Base-by-base conservation (phyloP, 64 coral and sea anemone species). In the Stichodactyla helianthus region DNA sequence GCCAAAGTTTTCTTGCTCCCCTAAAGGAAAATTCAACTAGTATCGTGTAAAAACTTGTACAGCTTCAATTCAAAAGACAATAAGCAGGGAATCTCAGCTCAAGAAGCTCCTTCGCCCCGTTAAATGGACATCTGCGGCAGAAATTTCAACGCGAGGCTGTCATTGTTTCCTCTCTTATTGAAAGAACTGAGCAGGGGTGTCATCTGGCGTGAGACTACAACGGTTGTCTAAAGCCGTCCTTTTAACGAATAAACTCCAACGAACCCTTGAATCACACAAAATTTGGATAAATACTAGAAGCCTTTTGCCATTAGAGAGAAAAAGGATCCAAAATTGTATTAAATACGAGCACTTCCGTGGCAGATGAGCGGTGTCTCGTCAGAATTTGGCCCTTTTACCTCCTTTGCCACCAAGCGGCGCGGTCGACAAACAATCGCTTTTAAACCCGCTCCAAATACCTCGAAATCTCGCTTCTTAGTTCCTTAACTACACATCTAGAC, bases 171-270 rank as follows among this genome's bases (percentile, higher is more conserved):
- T 96, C 87, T 90, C n/a, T 44, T 84, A 90, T 87, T 96, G 90
- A 96, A 97, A 97, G 94, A 83, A 87, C 77, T 63, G 89, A 91
- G 68, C 87, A 91, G 93, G 94, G 94, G 94, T 96, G 94, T 93
- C 94, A 96, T 96, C 90, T 93, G 94, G 86, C 91, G 94, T 88
- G 90, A 88, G 84, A 95, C 91, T 77, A 89, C 94, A 93, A 93
- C 83, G 86, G 91, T 85, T 89, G 88, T 96, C 79, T 88, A 89
- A 82, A 53, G 15, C 44, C 78, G 78, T 81, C 78, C 78, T 28
- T 81, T 81, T 52, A 81, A 81, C 78, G 78, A 81, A 81, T 81
- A 54, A 13, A 20, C 50, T 52, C 50, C n/a, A 81, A 31, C 16
- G 4, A 81, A 81, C 14, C 78, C 78, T 81, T 20, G 52, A 54